Conservation (phyloP, 2,113 vertebrate species). For the Myocastor coypus region DNA sequence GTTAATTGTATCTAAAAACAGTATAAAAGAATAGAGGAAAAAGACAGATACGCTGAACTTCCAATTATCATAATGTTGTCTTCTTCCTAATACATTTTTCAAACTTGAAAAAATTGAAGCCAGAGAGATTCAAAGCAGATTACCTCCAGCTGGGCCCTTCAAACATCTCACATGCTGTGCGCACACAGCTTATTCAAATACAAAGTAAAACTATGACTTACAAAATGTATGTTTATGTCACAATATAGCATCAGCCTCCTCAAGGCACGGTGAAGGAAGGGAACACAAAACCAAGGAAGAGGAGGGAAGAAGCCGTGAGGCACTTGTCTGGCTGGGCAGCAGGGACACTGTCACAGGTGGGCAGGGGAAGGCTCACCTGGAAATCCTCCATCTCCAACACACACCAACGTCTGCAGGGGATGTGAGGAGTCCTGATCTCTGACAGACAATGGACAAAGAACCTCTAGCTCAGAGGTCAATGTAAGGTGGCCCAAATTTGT, state of each 20-base stretch:
- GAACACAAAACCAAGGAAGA: slow-evolving; percentile 71
- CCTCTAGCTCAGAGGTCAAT: not conserved
- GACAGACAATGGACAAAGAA: not conserved
- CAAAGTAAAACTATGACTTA: slow-evolving; percentile 83
- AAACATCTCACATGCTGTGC: slow-evolving; percentile 76
- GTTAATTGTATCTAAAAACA: slow-evolving; percentile 85
- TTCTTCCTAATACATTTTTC: slow-evolving; percentile 85
- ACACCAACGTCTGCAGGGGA: not conserved
- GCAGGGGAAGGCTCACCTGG: not conserved
- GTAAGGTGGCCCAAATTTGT: not conserved
- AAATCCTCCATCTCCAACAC: not conserved
- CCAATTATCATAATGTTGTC: slow-evolving; percentile 87
- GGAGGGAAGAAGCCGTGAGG: slow-evolving; percentile 31
- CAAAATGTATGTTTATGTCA: slow-evolving; percentile 83
- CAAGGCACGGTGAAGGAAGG: slow-evolving; percentile 63
- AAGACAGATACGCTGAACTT: slow-evolving; percentile 84
- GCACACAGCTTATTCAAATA: slow-evolving; percentile 83
- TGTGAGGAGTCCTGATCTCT: not conserved
- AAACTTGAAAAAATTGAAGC: slow-evolving; percentile 82
- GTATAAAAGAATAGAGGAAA: slow-evolving; percentile 60
- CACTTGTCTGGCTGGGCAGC: slow-evolving; percentile 2
- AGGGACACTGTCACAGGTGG: not conserved
- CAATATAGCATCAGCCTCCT: slow-evolving; percentile 72
- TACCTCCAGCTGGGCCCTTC: slow-evolving; percentile 79
- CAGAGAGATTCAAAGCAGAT: slow-evolving; percentile 81